Percentiles rank a stretch among this genome's conserved stretches.
phyloP scores from a whole-genome alignment of 2,113 vertebrate genomes.

The Oophaga pumilio region DNA sequence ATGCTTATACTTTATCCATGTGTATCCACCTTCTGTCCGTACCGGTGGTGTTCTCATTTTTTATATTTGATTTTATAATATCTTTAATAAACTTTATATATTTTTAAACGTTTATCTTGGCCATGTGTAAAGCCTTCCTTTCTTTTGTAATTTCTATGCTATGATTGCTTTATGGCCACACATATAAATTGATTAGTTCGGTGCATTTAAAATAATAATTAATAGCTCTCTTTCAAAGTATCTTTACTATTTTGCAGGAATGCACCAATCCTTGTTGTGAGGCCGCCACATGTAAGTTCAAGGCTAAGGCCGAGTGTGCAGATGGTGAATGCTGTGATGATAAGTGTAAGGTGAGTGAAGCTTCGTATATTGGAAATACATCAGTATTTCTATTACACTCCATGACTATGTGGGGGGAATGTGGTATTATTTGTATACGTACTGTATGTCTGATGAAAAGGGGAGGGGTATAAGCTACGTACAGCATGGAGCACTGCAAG shows the following conservation, averaged over 20 bases:
- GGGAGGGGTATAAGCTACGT: not conserved
- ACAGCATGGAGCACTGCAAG: no score
- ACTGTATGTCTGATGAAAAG: not conserved
- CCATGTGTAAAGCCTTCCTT: no score
- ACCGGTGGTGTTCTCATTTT: no score
- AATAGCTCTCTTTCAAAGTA: not conserved
- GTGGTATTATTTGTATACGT: not conserved
- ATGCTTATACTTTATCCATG: no score
- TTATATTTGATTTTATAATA: no score
- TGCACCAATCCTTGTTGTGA: conserved; percentile 72
- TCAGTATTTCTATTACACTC: not conserved
- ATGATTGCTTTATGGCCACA: no score
- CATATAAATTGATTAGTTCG: no score
- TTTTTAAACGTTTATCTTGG: no score
- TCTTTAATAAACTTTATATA: no score
- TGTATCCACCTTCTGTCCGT: no score
- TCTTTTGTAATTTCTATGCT: no score
- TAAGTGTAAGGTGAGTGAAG: conserved; percentile 69
- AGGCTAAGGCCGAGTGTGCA: conserved; percentile 59
- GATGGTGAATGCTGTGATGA: conserved; percentile 73
- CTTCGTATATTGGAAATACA: not conserved
- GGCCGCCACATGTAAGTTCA: conserved; percentile 68
- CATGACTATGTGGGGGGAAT: not conserved
- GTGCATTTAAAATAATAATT: not conserved
- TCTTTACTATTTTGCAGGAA: conserved; percentile 65